These are phyloP conservation scores for Saccostrea echinata DNA, from an alignment of 1,140 invertebrate species.

Conservation along the genomic window DNA sequence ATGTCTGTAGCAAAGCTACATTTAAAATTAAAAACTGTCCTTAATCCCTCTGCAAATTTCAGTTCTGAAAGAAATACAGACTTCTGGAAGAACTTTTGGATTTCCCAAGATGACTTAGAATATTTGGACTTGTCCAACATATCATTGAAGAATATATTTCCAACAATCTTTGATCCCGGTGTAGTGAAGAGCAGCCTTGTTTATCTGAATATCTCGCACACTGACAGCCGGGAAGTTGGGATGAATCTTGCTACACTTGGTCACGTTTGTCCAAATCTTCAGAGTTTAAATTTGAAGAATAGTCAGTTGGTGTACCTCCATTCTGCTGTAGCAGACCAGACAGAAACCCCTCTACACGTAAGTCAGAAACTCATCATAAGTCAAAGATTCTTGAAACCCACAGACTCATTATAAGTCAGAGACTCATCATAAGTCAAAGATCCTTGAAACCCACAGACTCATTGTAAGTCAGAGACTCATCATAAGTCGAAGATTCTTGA, in stretches of 20 bases:
- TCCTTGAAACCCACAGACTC: too few species aligned
- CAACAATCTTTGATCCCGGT: constrained; percentile 57
- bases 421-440: not conserved
- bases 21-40: constrained; percentile 66
- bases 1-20: constrained; percentile 70
- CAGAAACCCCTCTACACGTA: not conserved
- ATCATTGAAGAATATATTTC: constrained; percentile 62
- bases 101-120: constrained; percentile 62
- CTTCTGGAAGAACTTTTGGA: constrained; percentile 65
- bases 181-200: constrained; percentile 54
- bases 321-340: not conserved
- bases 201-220: constrained; percentile 72
- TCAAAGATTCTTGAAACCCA: not conserved
- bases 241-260: constrained; percentile 61
- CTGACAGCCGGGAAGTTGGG: constrained; percentile 57
- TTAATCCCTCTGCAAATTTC: constrained; percentile 69
- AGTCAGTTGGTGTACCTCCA: constrained; percentile 59
- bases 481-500: not conserved
- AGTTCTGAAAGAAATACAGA: constrained; percentile 61
- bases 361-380: not conserved
- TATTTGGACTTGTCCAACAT: constrained; percentile 70
- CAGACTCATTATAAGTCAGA: not conserved
- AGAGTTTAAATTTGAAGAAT: constrained; percentile 69
- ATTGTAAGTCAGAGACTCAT: not conserved
- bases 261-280: constrained; percentile 67